Evolutionary conservation across 2,113 vertebrate species (phyloP), one percentile per base, ranked within the genome.

Genomic region (Glaucomys volans): DNA sequence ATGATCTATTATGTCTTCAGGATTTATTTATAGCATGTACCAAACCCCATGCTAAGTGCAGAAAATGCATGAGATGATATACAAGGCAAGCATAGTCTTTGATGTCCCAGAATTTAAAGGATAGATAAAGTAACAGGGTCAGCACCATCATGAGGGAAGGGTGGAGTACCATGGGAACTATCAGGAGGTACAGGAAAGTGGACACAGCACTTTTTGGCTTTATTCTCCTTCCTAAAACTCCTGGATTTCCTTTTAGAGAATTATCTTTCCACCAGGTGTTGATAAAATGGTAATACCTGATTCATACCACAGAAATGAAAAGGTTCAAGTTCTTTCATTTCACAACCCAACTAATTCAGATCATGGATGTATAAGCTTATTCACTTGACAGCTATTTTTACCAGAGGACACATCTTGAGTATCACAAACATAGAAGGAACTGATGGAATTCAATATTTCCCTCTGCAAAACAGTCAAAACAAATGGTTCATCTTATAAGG

Each of bases 381-480:
- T 64, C 44, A 57, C 35, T 69, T 85, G 57, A 85, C 2, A 54
- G 32, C 35, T 52, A 5, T 52, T 85, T 93, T 79, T 77, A 8
- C 44, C 6, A 54, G 14, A 76, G 12, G 20, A 88, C 40, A 57
- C 28, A 77, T 14, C 90, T 85, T 54, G 20, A 85, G 18, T 54
- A 74, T 88, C 4, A 62, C 18, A 90, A 95, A 94, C 92, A 87
- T 4, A 87, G 59, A 83, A 75, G 57, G 87, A 75, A 87, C 9
- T 24, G 62, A 37, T 79, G 20, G 54, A 89, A 92, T 87, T 57
- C 17, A n/a, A 76, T 69, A 57, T 57, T 92, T 22, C 66, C 76
- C 37, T 75, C 76, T 37, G 37, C 54, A 57, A 64, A 76, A n/a
- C 16, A 82, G 20, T 59, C 75, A 76, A 76, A 89, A 32, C 11